Base-by-base conservation (phyloP, 2,113 vertebrate species). In the Macaca mulatta region DNA sequence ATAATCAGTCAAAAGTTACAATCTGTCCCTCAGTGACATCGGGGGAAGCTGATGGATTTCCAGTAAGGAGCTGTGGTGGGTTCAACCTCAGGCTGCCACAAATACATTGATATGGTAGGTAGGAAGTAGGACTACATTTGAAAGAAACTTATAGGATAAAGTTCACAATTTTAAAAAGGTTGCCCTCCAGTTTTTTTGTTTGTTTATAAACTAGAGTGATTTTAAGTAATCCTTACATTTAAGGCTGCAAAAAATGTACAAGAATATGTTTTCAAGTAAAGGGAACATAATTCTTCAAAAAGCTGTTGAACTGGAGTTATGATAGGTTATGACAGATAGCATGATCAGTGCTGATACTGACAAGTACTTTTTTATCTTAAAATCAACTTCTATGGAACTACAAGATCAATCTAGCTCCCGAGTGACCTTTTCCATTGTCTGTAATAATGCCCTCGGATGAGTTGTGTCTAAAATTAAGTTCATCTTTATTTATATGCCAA, bases 151-250 rank as follows among this genome's bases (percentile, higher is more conserved):
- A 61, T 45, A 97, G 94, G 0, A 59, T 96, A 89, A 96, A 81
- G 38, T 50, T 78, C 27, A 48, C 17, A 86, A 50, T 94, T 97
- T 88, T 88, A 93, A 97, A 78, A 97, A 87, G 80, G 89, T 94
- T 70, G 86, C 55, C 96, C 88, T 93, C 64, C 14, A 32, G 70
- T 94, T 93, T 11, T 85, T 87, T 92, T 89, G 67, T 93, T 90
- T 82, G 20, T 94, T 98, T 96, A 97, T 95, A 92, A 81, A 30
- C 10, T 1, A 0, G 94, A 89, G 20, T 97, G 90, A 50, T 98
- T 78, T 89, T 89, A 98, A 94, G 90, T 77, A 92, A 83, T 94
- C 94, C 45, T 96, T 95, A 45, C 97, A 87, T 94, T 93, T 94
- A 94, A 97, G 69, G 82, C 64, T 55, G 23, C 83, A 93, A 95